Evolutionary conservation across 2,797 vertebrate species (phyloP), one percentile per base, ranked within the genome.

Genomic region (Catharus ustulatus): DNA sequence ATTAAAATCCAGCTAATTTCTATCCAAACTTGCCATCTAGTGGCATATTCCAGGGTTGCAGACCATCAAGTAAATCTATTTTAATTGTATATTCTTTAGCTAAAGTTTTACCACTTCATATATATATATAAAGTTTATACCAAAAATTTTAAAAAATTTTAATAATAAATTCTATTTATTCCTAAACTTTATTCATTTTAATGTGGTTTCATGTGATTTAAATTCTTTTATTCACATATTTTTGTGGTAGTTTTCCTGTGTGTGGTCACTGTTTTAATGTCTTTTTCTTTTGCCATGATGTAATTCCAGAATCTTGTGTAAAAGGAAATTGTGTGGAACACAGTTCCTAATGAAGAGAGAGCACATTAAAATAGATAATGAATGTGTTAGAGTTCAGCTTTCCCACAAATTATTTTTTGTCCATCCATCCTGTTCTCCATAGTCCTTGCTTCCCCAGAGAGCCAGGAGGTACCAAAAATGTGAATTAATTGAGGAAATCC

Each of bases 1-100:
- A 29, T 55, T 13, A 15, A 63, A 93, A 63, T 48, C 27, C 18
- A 42, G 32, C 19, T 48, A 11, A 72, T 87, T 91, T 80, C 57
- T 85, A 16, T 79, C 71, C 90, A 85, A 87, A 94, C 84, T 90
- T 95, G 96, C 96, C 95, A 92, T 89, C 94, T 97, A 95, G 96
- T 96, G 96, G 95, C 61, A 6, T 12, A 10, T 68, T 54, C 38
- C 54, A 89, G 74, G 27, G n/a, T 84, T 95, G 93, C 93, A 95
- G 26, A 20, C n/a, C 10, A 18, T 15, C 38, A 18, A 26, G 27
- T 55, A 18, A 49, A 58, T 17, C 4, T 36, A 7, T 17, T 88
- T 75, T 36, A 36, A 17, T 4, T 20, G 3, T 23, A 2, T 27
- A 5, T 16, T 59, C 24, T 45, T 6, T 3, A 29, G 14, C 59